phyloP scores from a whole-genome alignment of 2,113 vertebrate genomes.

The Bambusicola thoracicus region DNA sequence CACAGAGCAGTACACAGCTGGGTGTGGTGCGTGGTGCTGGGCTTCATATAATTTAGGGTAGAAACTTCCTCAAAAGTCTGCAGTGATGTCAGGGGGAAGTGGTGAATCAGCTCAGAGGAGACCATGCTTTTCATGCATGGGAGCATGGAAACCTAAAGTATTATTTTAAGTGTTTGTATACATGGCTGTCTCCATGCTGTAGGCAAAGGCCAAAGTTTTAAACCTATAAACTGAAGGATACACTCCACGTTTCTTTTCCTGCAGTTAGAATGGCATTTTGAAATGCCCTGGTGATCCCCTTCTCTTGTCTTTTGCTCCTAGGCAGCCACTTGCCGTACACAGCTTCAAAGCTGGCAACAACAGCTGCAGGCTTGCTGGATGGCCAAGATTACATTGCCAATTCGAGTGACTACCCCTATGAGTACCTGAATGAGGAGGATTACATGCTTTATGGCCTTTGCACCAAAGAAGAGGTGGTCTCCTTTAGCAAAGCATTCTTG shows the following conservation, averaged over 20 bases:
- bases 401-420: background rate
- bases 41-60: background rate
- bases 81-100: background rate
- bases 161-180: background rate
- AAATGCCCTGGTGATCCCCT: background rate
- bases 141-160: background rate
- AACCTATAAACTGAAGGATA: background rate
- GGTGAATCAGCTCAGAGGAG: background rate
- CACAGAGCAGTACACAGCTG: background rate
- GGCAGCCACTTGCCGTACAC: background rate
- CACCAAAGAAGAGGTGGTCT: conserved; percentile 70
- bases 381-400: background rate
- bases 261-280: background rate
- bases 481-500: conserved; percentile 74
- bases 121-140: accelerated
- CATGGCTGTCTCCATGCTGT: background rate
- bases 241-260: background rate
- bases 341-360: background rate
- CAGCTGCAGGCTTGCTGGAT: background rate
- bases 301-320: background rate
- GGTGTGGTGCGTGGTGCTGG: background rate
- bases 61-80: background rate
- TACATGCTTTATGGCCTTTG: conserved; percentile 58
- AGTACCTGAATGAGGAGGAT: conserved; percentile 52
- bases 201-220: background rate